Evolutionary conservation across 2,113 vertebrate genomes (phyloP).

Genomic region (Falco punctatus): DNA sequence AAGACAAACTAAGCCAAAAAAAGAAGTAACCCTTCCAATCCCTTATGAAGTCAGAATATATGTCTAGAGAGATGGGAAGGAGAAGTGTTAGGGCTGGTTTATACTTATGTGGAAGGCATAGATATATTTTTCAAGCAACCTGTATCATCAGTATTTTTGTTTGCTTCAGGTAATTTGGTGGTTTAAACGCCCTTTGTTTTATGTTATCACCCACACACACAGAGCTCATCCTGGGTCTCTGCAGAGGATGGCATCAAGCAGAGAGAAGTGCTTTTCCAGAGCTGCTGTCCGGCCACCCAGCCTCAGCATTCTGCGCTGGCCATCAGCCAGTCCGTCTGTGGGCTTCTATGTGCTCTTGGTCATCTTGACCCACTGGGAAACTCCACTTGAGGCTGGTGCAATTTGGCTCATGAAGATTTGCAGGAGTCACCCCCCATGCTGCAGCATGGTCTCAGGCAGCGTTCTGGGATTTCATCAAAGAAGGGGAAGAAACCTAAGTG

Average conservation of each 20-base stretch:
- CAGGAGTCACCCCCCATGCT: neutral
- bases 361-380: neutral
- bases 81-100: neutral
- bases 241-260: neutral
- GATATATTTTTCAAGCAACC: neutral
- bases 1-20: neutral
- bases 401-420: neutral
- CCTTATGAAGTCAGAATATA: neutral
- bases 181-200: neutral
- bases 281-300: neutral
- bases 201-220: neutral
- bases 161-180: neutral
- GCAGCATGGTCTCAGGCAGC: neutral
- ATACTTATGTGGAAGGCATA: neutral
- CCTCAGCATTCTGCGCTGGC: neutral
- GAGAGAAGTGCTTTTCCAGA: neutral
- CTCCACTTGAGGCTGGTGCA: neutral
- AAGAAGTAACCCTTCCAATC: neutral
- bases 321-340: neutral
- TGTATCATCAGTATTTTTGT: neutral
- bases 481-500: neutral
- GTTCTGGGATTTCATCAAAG: neutral
- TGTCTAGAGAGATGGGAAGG: neutral
- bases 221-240: neutral
- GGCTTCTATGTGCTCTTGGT: neutral